Conservation (phyloP, 2,797 vertebrate genomes). For the Paratrypauchen microcephalus region DNA sequence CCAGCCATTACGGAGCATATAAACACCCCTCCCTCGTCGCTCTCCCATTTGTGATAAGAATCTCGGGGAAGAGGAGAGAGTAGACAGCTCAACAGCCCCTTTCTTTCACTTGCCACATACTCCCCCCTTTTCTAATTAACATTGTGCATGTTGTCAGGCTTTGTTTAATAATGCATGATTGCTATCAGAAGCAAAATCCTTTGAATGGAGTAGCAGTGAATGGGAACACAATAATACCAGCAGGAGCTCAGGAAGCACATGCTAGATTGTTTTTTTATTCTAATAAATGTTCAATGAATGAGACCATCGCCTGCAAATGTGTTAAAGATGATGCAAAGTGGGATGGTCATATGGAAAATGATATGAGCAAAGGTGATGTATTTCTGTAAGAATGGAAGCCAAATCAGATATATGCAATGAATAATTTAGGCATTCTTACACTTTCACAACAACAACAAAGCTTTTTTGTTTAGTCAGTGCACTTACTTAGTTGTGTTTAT, state of each 20-base stretch:
- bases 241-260: slow-evolving; percentile 63
- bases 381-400: slow-evolving; percentile 15
- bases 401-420: neutral
- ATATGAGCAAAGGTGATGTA: slow-evolving; percentile 38
- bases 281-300: slow-evolving; percentile 64
- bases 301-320: slow-evolving; percentile 39
- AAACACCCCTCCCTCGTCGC: slow-evolving; percentile 66
- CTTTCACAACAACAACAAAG: slow-evolving; percentile 2
- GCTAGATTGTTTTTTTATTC: slow-evolving; percentile 54
- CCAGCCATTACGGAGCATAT: slow-evolving; percentile 61
- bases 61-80: slow-evolving; percentile 59
- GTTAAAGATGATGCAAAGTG: slow-evolving; percentile 35
- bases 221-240: slow-evolving; percentile 75
- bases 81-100: slow-evolving; percentile 64
- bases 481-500: too few species aligned
- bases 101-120: slow-evolving; percentile 50
- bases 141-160: slow-evolving; percentile 78
- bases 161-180: slow-evolving; percentile 81
- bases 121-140: slow-evolving; percentile 73
- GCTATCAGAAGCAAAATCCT: slow-evolving; percentile 76
- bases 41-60: slow-evolving; percentile 70
- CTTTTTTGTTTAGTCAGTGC: too few species aligned
- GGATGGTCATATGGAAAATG: slow-evolving; percentile 24
- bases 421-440: slow-evolving; percentile 17
- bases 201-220: slow-evolving; percentile 75